Conservation (phyloP, 2,888 invertebrate species). For the Melanophora roralis region DNA sequence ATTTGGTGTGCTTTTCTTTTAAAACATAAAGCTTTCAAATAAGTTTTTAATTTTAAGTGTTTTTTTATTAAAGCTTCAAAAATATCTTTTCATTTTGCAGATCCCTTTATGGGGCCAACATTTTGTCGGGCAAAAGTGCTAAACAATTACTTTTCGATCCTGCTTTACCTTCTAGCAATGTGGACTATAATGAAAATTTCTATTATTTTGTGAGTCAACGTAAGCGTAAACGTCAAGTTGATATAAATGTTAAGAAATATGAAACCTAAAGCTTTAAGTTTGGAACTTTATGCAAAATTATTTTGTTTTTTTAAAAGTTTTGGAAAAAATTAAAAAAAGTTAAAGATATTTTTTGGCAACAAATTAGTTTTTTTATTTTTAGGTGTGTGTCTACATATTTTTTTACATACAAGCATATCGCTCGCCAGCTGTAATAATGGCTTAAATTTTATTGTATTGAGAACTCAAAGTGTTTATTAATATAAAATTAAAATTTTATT, state of each 20-base stretch:
- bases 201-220: conserved; percentile 66
- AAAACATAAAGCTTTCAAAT: conserved; percentile 60
- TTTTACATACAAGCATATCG: no score
- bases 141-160: conserved; percentile 58
- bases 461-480: no score
- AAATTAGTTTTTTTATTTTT: conserved; percentile 2
- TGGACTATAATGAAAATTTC: conserved; percentile 63
- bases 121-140: conserved; percentile 44
- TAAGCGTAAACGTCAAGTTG: conserved; percentile 67
- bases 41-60: conserved; percentile 41
- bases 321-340: not conserved
- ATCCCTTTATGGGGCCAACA: conserved; percentile 62
- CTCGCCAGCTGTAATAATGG: no score
- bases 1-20: not conserved
- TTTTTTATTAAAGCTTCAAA: not conserved
- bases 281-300: conserved; percentile 3
- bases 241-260: conserved; percentile 70
- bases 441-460: no score
- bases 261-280: conserved; percentile 58
- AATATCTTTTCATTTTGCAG: conserved; percentile 44
- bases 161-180: conserved; percentile 25
- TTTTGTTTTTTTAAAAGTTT: not conserved
- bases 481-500: no score
- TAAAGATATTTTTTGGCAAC: not conserved
- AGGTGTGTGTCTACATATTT: not conserved